A percentile compares a stretch with the other conserved stretches of the same genome.
Evolutionary conservation across 2,113 vertebrate species (phyloP).

Genomic region (Hippocampus zosterae): DNA sequence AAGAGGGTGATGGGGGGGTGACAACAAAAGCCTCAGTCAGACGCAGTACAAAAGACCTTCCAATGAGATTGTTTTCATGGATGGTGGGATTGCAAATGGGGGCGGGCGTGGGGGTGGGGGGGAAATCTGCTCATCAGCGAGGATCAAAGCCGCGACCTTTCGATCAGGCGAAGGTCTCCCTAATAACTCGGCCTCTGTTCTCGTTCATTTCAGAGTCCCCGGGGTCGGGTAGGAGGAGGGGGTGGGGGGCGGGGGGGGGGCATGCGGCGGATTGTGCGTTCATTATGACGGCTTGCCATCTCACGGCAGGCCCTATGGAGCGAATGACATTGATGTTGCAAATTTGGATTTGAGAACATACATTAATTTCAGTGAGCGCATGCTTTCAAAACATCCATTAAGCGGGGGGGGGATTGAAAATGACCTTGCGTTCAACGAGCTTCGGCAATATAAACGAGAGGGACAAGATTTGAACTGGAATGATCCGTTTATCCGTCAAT

Average conservation of each 20-base stretch:
- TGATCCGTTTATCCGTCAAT: neutral
- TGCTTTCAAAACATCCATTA: neutral
- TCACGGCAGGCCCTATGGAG: neutral
- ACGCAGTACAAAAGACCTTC: too few species aligned
- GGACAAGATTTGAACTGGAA: neutral
- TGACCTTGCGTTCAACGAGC: neutral
- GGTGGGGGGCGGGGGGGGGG: neutral
- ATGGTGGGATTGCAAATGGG: conserved; percentile 50
- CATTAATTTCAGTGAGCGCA: neutral
- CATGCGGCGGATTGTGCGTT: conserved; percentile 7
- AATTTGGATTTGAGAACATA: neutral
- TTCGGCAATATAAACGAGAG: too few species aligned
- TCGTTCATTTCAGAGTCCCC: neutral
- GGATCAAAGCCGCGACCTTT: conserved; percentile 55
- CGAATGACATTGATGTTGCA: conserved; percentile 4
- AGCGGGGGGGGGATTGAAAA: neutral
- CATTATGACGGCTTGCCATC: neutral
- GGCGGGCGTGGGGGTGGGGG: neutral
- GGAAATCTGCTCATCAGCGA: conserved; percentile 46
- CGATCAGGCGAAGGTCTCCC: conserved; percentile 35
- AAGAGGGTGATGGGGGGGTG: neutral
- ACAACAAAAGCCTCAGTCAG: neutral
- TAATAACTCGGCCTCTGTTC: conserved; percentile 36
- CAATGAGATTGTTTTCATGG: conserved; percentile 43
- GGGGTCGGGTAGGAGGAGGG: too few species aligned